Evolutionary conservation across 1,140 invertebrate species (phyloP), one percentile per base, ranked within the genome.

Genomic region (Musca domestica): DNA sequence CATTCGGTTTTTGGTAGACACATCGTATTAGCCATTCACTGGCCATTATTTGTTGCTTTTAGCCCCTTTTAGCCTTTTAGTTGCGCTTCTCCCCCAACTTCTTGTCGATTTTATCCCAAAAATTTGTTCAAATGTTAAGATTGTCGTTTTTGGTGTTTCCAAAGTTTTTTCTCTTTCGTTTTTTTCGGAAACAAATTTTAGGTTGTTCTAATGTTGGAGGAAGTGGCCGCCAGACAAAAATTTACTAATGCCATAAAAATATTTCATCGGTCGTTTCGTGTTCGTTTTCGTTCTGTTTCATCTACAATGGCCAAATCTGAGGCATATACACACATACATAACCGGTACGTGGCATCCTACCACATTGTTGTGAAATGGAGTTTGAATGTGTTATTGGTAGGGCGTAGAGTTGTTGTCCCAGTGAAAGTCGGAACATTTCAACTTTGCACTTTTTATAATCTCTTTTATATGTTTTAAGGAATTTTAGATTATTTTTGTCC

Each of bases 41-140:
- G 34, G 34, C 46, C 58, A 70, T 67, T 67, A 70, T 70, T 70
- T 70, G 69, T 70, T 66, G 69, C 58, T 67, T 70, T 67, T 61
- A 41, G 27, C 19, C 27, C 56, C 34, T 61, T 61, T 61, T 41
- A 58, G 54, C 23, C 54, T 41, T 41, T 41, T 41, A 41, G 34
- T 12, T 41, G 34, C 12, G 34, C 12, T 12, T 41, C 34, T 41
- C 2, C 10, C 10, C 10, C 2, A 41, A 41, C 34, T 41, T 41
- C 34, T 2, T 30, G 27, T 41, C 2, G 34, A 41, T 41, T 41
- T 41, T 41, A 41, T 12, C 34, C 27, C 27, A 30, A 30, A 30
- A 30, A 30, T 58, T 58, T 58, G 54, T 30, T 17, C 56, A 34
- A 61, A 56, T 3, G 17, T 41, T 41, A 41, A 41, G 10, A 1